Evolutionary conservation across 2,888 invertebrate species (phyloP), one percentile per base, ranked within the genome.

Genomic region (Tolmerus cingulatus): DNA sequence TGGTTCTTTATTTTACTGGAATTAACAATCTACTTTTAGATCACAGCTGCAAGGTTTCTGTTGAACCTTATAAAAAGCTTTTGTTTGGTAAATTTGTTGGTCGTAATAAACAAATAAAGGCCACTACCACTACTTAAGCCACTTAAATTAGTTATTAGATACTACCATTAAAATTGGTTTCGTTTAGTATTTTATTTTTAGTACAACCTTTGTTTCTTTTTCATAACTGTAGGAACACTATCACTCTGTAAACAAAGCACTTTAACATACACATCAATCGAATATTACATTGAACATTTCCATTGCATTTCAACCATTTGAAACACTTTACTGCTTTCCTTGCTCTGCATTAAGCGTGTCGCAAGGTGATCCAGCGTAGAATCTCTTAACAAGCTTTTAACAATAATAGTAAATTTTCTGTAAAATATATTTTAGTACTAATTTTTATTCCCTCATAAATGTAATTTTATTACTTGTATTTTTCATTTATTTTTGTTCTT

Each of bases 11-110:
- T 40, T 37, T 76, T 76, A 76, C 40, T 37, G 40, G 51, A 51
- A 81, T 81, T 81, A 81, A 81, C 55, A 78, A 78, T 40, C 40
- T 77, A 78, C 46, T 78, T 40, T 78, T 78, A 78, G 78, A 78
- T 78, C 78, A 78, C 78, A 78, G 43, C 43, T 78, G 78, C 78
- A 40, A 78, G 78, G 78, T 43, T 78, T 78, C 43, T 78, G 43
- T 78, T 78, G 66, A 78, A 78, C 78, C 78, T 78, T 3, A 66
- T 23, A 34, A 43, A 78, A 34, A 40, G 43, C 43, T 78, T 78
- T 78, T 40, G 19, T 76, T 37, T 78, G 37, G 40, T 78, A 78
- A 40, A n/a, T 23, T 78, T 12, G 12, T 78, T 27, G 78, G 78
- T 78, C 23, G 12, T 12, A 37, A 78, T 43, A 27, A 66, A 5